Evolutionary conservation across 2,888 invertebrate genomes (phyloP), one percentile per base, ranked within the genome.

Genomic region (Dryobotodes eremita): DNA sequence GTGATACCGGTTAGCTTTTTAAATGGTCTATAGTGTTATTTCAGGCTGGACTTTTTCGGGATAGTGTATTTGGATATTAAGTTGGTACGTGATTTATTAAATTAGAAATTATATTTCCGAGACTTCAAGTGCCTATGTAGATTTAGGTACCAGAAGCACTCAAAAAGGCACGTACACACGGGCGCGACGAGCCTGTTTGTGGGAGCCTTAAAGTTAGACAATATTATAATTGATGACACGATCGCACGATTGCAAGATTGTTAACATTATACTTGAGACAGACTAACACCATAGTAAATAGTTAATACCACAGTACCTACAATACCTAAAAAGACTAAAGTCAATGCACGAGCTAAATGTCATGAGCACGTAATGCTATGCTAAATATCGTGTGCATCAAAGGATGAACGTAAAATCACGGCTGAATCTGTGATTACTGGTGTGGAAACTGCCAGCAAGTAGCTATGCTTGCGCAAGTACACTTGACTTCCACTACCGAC

Each of bases 321-420:
- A 6, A 17, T 71, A 79, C 17, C 23, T 13, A 68, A 65, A 4
- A 20, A 73, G 72, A 61, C 61, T 73, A n/a, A 72, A 80, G 76
- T 84, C 76, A 83, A 68, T 46, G 84, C 23, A 66, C 81, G 17
- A 73, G 20, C 57, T 57, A 82, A 84, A 75, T 85, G 85, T 77
- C 85, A 75, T 72, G 75, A 85, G 26, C 78, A 70, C 26, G 42
- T 78, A 82, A 84, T 75, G 68, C 23, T 78, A 82, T 57, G 82
- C n/a, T 85, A 36, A 66, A 77, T 66, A 72, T 68, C 61, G 64
- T 71, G 77, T 78, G 57, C 71, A 75, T 23, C 78, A 71, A 75
- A 85, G 74, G 69, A 77, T 85, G 82, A 74, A 82, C 71, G 42
- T 42, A 81, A 61, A 84, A 65, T 80, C 69, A 75, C 20, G 46